Evolutionary conservation across 1,140 invertebrate species (phyloP).

Genomic region (Lordiphosa mommai): DNA sequence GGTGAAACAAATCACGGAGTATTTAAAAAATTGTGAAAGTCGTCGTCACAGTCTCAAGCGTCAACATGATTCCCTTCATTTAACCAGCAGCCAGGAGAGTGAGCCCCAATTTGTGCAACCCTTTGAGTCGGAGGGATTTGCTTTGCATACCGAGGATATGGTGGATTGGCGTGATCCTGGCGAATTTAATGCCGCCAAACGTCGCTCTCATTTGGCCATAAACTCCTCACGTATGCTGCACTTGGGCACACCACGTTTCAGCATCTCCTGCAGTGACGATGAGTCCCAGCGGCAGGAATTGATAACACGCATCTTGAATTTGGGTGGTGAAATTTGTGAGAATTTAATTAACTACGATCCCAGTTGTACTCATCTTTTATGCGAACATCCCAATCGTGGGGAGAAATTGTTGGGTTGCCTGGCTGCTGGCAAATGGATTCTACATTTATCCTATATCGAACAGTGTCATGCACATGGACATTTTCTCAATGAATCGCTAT

Average conservation of each 20-base stretch:
- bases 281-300: constrained; percentile 46
- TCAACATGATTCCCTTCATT: constrained; percentile 31
- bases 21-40: constrained; percentile 61
- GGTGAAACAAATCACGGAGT: constrained; percentile 69
- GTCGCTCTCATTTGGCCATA: constrained; percentile 15
- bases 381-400: constrained; percentile 86
- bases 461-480: constrained; percentile 83
- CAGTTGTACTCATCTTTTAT: constrained; percentile 88
- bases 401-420: constrained; percentile 92
- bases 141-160: constrained; percentile 51
- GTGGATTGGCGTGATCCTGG: constrained; percentile 73
- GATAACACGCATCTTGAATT: constrained; percentile 80
- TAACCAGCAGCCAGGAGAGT: constrained; percentile 15
- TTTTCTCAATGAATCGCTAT: constrained; percentile 90
- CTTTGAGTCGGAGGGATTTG: constrained; percentile 69
- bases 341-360: constrained; percentile 83
- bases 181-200: constrained; percentile 53
- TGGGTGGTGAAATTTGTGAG: constrained; percentile 83
- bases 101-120: constrained; percentile 66
- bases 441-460: constrained; percentile 88
- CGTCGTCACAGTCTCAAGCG: constrained; percentile 63
- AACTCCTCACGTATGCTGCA: constrained; percentile 39
- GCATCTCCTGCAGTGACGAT: constrained; percentile 69
- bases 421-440: constrained; percentile 92
- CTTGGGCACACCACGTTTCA: constrained; percentile 59